phyloP scores from a whole-genome alignment of 1,140 invertebrate species.

The Halictus rubicundus region DNA sequence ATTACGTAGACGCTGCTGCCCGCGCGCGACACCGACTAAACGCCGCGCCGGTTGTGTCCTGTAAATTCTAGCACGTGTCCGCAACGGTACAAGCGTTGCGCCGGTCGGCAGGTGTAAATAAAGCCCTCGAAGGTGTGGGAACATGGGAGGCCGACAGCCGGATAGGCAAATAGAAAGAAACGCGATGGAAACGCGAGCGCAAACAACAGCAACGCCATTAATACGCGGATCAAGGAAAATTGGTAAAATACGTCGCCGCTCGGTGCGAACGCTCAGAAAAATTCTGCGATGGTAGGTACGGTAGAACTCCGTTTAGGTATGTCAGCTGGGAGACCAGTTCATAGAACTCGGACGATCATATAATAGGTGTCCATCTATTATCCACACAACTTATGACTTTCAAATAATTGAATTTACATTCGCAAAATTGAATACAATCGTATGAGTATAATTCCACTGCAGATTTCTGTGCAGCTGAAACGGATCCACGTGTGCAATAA shows the following conservation, averaged over 20 bases:
- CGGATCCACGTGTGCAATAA: too few relatives aligned
- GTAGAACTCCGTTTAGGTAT: too few relatives aligned
- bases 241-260: background rate
- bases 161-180: conserved; percentile 22
- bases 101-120: conserved; percentile 15
- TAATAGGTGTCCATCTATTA: too few relatives aligned
- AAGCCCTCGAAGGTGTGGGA: conserved; percentile 11
- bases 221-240: background rate
- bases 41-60: background rate
- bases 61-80: conserved; percentile 37
- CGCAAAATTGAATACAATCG: too few relatives aligned
- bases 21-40: background rate
- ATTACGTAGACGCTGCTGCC: background rate
- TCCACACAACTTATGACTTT: too few relatives aligned
- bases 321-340: too few relatives aligned
- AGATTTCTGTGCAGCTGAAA: too few relatives aligned
- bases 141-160: background rate
- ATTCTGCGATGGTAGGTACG: too few relatives aligned
- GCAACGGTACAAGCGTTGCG: background rate
- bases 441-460: too few relatives aligned
- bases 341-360: too few relatives aligned
- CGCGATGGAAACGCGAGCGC: conserved; percentile 7
- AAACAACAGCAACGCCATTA: conserved; percentile 7
- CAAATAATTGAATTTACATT: too few relatives aligned
- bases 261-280: too few relatives aligned